These are phyloP conservation scores for Xylota segnis DNA, from an alignment of 2,888 invertebrate species.

Conservation along the genomic window DNA sequence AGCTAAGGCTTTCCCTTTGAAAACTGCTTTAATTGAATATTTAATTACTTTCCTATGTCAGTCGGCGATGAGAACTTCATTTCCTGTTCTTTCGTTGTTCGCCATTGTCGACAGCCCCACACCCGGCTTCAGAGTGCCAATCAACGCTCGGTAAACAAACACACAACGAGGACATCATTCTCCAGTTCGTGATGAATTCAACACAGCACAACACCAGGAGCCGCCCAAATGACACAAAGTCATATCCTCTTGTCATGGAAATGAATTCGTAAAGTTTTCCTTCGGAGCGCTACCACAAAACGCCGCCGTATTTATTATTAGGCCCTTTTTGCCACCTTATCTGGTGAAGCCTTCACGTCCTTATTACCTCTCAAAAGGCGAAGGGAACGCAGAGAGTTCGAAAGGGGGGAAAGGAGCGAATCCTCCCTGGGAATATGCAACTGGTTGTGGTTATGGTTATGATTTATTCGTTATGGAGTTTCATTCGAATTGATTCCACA, in stretches of 20 bases:
- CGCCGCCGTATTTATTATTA: slow-evolving; percentile 25
- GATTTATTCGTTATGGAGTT: slow-evolving; percentile 56
- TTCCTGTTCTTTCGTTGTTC: slow-evolving; percentile 19
- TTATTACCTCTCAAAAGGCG: slow-evolving; percentile 13
- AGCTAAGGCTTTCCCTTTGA: not conserved
- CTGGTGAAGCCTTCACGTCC: slow-evolving; percentile 14
- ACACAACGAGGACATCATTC: slow-evolving; percentile 55
- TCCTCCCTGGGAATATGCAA: slow-evolving; percentile 27
- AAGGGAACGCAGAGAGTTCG: not conserved
- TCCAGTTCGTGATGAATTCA: slow-evolving; percentile 4
- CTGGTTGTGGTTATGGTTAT: slow-evolving; percentile 45
- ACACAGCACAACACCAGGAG: slow-evolving; percentile 1
- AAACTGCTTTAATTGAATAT: slow-evolving; percentile 56
- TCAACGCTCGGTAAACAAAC: slow-evolving; percentile 66
- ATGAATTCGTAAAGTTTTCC: slow-evolving; percentile 71
- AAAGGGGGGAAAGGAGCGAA: too few relatives aligned
- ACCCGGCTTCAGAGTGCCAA: slow-evolving; percentile 42
- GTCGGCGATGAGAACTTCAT: slow-evolving; percentile 28
- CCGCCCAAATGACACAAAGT: slow-evolving; percentile 47
- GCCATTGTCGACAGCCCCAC: not conserved
- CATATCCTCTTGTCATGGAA: slow-evolving; percentile 69
- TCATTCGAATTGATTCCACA: slow-evolving; percentile 67
- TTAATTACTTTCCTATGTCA: slow-evolving; percentile 53
- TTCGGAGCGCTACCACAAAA: slow-evolving; percentile 10
- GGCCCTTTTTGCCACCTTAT: slow-evolving; percentile 31